A percentile compares a stretch with the other conserved stretches of the same genome.
Evolutionary conservation across 37 sponge, comb jelly and placozoan genomes (phyloP).

Genomic region (Eunapius fragilis): DNA sequence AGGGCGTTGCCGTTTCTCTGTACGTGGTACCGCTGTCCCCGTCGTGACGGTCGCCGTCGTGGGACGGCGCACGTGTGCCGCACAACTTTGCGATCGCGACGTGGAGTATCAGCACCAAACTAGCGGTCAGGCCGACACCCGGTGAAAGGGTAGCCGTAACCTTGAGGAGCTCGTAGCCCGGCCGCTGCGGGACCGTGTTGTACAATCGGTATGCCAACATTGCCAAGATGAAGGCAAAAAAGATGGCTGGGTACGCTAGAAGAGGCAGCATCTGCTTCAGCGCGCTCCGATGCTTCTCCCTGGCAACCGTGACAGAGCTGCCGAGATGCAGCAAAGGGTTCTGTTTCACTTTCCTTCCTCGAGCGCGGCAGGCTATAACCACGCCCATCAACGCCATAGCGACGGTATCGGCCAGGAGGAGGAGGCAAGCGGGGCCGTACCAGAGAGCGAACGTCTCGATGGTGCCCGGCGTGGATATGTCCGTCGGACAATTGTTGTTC

Average conservation of each 20-base stretch:
- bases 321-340: background rate
- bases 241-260: background rate
- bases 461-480: background rate
- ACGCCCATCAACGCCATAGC: background rate
- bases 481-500: background rate
- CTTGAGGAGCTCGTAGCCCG: background rate
- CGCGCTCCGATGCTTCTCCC: background rate
- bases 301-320: background rate
- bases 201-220: background rate
- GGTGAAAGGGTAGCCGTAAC: background rate
- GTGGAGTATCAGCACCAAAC: background rate
- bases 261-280: background rate
- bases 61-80: background rate
- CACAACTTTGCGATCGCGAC: background rate
- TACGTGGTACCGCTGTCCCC: no score
- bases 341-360: background rate
- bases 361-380: background rate
- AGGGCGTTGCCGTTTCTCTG: no score
- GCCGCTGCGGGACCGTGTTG: background rate
- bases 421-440: background rate
- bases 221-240: background rate
- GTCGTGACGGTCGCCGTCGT: no score
- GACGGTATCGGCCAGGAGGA: background rate
- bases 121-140: background rate
- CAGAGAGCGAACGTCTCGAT: constrained; percentile 6